Percentiles rank a stretch among this genome's conserved stretches.
Conservation (phyloP, 2,888 invertebrate species). For the Cylindroiulus punctatus region DNA sequence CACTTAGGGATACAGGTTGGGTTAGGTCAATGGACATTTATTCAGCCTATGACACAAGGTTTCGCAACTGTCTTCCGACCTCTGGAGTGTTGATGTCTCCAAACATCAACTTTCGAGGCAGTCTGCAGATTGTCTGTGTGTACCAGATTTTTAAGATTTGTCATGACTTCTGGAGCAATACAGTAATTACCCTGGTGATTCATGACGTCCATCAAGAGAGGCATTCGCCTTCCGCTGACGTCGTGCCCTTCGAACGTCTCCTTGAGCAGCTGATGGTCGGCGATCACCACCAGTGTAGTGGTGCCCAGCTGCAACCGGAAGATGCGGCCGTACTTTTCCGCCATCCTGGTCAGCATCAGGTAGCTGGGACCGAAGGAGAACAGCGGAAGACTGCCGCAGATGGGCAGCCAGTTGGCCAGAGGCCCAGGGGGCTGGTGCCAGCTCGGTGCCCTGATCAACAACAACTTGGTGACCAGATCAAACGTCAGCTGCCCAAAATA, state of each 20-base stretch:
- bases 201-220: slow-evolving; percentile 80
- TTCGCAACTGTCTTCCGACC: too few relatives aligned
- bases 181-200: slow-evolving; percentile 80
- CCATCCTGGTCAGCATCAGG: slow-evolving; percentile 74
- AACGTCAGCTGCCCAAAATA: neutral
- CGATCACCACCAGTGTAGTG: slow-evolving; percentile 69
- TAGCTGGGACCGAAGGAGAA: slow-evolving; percentile 74
- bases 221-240: slow-evolving; percentile 81
- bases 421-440: slow-evolving; percentile 56
- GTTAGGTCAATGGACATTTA: too few relatives aligned
- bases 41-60: too few relatives aligned
- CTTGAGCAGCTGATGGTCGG: slow-evolving; percentile 78
- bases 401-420: slow-evolving; percentile 52
- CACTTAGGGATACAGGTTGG: too few relatives aligned
- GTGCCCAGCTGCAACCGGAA: slow-evolving; percentile 43
- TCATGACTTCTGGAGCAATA: neutral
- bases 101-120: too few relatives aligned
- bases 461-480: neutral
- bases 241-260: slow-evolving; percentile 78
- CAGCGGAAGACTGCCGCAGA: slow-evolving; percentile 81
- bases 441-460: neutral
- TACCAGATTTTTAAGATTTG: neutral
- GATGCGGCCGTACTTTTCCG: slow-evolving; percentile 74
- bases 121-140: neutral
- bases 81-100: too few relatives aligned